Percentiles rank a stretch among this genome's conserved stretches.
Conservation (phyloP, 2,113 vertebrate species). For the Ivindomyrus marchei region DNA sequence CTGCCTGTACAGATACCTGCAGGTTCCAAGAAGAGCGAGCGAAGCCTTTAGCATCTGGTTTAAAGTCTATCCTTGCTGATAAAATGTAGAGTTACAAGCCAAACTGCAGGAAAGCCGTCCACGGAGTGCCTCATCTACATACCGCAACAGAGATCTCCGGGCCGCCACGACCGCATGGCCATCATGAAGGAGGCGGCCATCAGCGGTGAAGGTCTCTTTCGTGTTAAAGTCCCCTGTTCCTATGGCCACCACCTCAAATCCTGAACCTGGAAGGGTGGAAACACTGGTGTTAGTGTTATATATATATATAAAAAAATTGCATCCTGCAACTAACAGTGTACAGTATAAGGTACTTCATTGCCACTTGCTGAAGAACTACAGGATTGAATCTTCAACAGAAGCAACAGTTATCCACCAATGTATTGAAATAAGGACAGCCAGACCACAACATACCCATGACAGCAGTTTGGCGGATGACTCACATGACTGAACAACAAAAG, state of each 20-base stretch:
- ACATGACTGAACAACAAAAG: slow-evolving; percentile 80
- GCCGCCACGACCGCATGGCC: slow-evolving; percentile 80
- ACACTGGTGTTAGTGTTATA: not conserved
- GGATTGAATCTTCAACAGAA: not conserved
- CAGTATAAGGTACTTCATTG: not conserved
- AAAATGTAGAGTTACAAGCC: not conserved
- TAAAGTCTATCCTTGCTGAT: not conserved
- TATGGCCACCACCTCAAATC: slow-evolving; percentile 75
- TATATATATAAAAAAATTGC: no score
- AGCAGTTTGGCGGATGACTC: slow-evolving; percentile 42
- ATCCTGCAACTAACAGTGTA: not conserved
- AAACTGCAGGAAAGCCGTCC: not conserved
- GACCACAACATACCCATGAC: not conserved
- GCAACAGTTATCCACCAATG: not conserved
- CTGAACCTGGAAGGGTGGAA: slow-evolving; percentile 33
- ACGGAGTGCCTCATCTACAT: not conserved
- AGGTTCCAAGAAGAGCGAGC: not conserved
- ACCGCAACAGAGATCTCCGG: slow-evolving; percentile 85
- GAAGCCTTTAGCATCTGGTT: not conserved
- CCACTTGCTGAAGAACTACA: not conserved
- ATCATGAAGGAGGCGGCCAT: slow-evolving; percentile 77
- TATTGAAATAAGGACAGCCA: not conserved
- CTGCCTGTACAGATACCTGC: slow-evolving; percentile 76
- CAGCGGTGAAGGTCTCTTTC: slow-evolving; percentile 49
- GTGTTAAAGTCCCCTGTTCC: slow-evolving; percentile 82